These are phyloP conservation scores for Drosophila sturtevanti DNA, from an alignment of 1,140 invertebrate genomes.

Conservation along the genomic window DNA sequence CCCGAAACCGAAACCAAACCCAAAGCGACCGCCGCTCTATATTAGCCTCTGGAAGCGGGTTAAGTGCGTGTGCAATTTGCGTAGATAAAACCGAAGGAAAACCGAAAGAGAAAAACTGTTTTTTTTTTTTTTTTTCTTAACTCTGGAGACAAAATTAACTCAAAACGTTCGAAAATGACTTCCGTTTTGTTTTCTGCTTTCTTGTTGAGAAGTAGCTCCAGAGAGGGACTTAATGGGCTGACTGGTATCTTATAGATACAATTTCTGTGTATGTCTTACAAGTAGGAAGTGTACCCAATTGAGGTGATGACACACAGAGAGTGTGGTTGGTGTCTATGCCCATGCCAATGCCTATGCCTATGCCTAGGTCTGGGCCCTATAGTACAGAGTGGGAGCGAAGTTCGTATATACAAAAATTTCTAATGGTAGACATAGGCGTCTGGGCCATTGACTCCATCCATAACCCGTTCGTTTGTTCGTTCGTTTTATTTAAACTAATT, in stretches of 20 bases:
- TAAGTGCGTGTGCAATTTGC: conserved; percentile 79
- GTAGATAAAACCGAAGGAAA: conserved; percentile 53
- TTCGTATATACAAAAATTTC: conserved; percentile 70
- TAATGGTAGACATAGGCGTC: conserved; percentile 48
- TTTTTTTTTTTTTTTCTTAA: background rate
- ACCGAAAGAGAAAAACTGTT: background rate
- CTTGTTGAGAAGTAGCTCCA: conserved; percentile 54
- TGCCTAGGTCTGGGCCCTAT: conserved; percentile 10
- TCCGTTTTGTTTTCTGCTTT: conserved; percentile 43
- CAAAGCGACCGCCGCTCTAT: conserved; percentile 51
- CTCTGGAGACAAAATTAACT: conserved; percentile 44
- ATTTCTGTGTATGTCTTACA: conserved; percentile 62
- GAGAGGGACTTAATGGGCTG: conserved; percentile 38
- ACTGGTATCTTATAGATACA: conserved; percentile 67
- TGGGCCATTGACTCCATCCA: conserved; percentile 67
- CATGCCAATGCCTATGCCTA: conserved; percentile 50
- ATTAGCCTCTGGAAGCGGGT: conserved; percentile 71
- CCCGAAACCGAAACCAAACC: conserved; percentile 1
- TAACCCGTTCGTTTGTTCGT: conserved; percentile 33
- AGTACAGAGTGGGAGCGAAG: background rate
- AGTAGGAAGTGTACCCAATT: conserved; percentile 81
- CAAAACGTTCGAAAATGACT: conserved; percentile 56
- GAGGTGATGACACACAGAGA: conserved; percentile 78
- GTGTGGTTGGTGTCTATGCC: conserved; percentile 36
- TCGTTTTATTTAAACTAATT: conserved; percentile 78